These are phyloP conservation scores for Sebastes flavidus DNA, from an alignment of 2,797 vertebrate species.

Conservation along the genomic window DNA sequence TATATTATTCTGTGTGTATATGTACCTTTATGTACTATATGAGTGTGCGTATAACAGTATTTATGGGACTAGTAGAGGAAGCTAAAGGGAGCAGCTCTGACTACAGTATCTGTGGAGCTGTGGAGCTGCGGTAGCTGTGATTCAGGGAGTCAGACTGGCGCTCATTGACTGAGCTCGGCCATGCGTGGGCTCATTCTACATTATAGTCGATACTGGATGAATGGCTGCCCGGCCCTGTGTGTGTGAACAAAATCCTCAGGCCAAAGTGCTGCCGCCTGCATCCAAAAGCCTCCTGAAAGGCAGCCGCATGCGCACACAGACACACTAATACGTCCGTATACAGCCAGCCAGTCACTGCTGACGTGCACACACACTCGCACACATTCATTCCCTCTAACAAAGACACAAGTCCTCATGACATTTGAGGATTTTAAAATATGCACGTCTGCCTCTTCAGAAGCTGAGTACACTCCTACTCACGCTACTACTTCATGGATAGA, in stretches of 20 bases:
- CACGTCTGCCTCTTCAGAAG: conserved; percentile 5
- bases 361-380: not conserved
- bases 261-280: conserved; percentile 54
- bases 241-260: conserved; percentile 47
- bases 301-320: conserved; percentile 14
- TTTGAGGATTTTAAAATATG: conserved; percentile 18
- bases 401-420: conserved; percentile 1
- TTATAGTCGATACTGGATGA: conserved; percentile 69
- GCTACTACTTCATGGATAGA: not conserved
- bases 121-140: conserved; percentile 16
- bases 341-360: not conserved
- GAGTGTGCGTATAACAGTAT: not conserved
- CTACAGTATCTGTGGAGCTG: conserved; percentile 32
- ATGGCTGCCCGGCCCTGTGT: conserved; percentile 50
- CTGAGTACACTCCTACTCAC: not conserved
- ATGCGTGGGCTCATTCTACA: conserved; percentile 67
- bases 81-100: conserved; percentile 10
- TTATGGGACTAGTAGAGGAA: not conserved
- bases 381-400: conserved; percentile 3
- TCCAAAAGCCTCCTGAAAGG: conserved; percentile 48
- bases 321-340: not conserved
- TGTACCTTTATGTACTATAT: fast-evolving
- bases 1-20: not conserved
- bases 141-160: conserved; percentile 43
- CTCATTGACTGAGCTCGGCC: conserved; percentile 68